A percentile compares a stretch with the other conserved stretches of the same genome.
These are phyloP conservation scores for Electrona antarctica DNA, from an alignment of 2,113 vertebrate species.

Conservation along the genomic window DNA sequence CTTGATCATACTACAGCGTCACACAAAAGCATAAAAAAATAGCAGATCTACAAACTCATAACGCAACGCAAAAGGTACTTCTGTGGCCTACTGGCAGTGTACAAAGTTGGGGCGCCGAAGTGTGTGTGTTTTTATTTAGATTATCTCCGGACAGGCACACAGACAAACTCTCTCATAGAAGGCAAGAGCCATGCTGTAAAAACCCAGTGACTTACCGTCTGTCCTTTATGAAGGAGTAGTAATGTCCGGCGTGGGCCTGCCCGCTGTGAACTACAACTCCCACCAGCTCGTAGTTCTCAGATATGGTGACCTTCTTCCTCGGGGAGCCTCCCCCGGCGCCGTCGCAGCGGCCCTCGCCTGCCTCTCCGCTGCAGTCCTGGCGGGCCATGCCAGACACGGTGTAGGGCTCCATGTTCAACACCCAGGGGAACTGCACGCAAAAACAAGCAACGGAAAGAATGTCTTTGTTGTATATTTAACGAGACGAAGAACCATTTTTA, in stretches of 20 bases:
- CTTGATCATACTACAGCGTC: too few species aligned
- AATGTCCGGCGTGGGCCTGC: constrained; percentile 96
- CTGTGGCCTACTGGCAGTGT: too few species aligned
- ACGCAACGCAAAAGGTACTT: too few species aligned
- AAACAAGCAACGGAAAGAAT: not conserved
- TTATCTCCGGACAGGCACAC: not conserved
- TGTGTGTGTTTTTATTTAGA: not conserved
- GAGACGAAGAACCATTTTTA: too few species aligned
- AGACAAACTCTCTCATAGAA: not conserved
- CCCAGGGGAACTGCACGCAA: constrained; percentile 91
- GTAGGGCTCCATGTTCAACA: constrained; percentile 99
- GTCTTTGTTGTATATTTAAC: not conserved
- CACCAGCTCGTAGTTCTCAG: constrained; percentile 97
- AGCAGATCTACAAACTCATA: too few species aligned
- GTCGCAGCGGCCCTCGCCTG: constrained; percentile 83
- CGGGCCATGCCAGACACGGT: constrained; percentile 97
- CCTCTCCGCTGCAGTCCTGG: constrained; percentile 92
- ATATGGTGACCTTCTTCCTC: constrained; percentile 95
- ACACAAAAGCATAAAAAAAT: too few species aligned
- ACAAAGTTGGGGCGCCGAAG: too few species aligned
- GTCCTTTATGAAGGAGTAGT: constrained; percentile 99
- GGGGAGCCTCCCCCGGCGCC: constrained; percentile 90
- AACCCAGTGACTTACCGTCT: constrained; percentile 81
- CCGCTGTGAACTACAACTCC: constrained; percentile 98
- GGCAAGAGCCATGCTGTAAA: not conserved